Base-by-base conservation (phyloP, 2,113 vertebrate species). In the Myrmecophaga tridactyla region DNA sequence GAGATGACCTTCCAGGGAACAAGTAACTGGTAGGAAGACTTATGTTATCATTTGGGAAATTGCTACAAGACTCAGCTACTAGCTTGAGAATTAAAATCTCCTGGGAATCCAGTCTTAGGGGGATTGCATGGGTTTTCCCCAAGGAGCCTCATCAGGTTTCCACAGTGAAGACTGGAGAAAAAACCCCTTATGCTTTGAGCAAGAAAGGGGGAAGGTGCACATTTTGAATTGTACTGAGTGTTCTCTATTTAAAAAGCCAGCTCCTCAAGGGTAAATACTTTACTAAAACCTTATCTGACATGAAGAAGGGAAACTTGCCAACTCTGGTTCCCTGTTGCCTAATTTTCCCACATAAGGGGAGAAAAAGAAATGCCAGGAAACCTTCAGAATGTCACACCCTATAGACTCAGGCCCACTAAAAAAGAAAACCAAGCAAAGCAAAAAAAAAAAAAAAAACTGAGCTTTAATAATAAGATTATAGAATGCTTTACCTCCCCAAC, bases 211-310 rank as follows among this genome's bases (percentile, higher is more conserved):
- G 1, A 36, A 0, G 34, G 8, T 7, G 0, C 9, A 1, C 11
- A 3, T 18, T 10, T 12, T 15, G 23, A 36, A 13, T 31, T 39
- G n/a, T 0, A 0, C n/a, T 3, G 15, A 0, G 27, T 72, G 13
- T 51, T 9, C 39, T 83, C 12, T 17, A 51, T 10, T 23, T 65
- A 13, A 1, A 31, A 56, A 36, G 13, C 21, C 9, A 6, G 20
- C 18, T 56, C 29, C 1, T 6, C 17, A 0, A 6, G 21, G 48
- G 17, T 46, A n/a, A 34, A 6, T 0, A 0, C 0, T 7, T 25
- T 2, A 0, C 27, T 12, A 29, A 18, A 58, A 29, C 43, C 21
- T 56, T 0, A 8, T 34, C 56, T 20, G 7, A 12, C 27, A 51
- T 51, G 48, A 13, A 51, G 48, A 51, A 51, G 48, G 48, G 7